Evolutionary conservation across 2,797 vertebrate genomes (phyloP).

Genomic region (Paguma larvata): DNA sequence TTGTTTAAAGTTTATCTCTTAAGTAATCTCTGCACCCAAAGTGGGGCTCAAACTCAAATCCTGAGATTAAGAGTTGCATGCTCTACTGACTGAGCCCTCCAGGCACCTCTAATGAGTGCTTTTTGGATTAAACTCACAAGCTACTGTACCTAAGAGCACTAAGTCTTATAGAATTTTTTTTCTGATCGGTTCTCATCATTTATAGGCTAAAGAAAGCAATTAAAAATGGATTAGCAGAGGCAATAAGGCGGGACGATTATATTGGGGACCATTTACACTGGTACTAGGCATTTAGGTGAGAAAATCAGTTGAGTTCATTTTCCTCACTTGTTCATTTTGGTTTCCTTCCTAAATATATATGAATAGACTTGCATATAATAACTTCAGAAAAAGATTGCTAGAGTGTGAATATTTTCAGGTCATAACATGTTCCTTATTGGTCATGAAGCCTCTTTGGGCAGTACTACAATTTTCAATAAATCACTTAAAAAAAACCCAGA

Average conservation of each 20-base stretch:
- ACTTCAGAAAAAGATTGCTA: conserved; percentile 85
- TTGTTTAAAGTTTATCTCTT: too few relatives aligned
- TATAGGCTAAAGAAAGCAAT: not conserved
- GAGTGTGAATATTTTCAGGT: conserved; percentile 81
- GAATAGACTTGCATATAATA: conserved; percentile 76
- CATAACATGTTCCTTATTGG: conserved; percentile 81
- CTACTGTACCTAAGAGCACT: not conserved
- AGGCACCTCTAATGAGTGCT: not conserved
- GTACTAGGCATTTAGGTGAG: not conserved
- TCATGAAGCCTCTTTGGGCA: conserved; percentile 71
- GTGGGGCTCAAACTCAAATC: too few relatives aligned
- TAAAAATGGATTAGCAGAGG: not conserved
- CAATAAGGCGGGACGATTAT: not conserved
- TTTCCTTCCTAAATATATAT: conserved; percentile 86
- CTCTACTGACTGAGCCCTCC: too few relatives aligned
- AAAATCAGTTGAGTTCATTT: conserved; percentile 86
- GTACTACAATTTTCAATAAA: conserved; percentile 82
- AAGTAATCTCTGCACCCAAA: too few relatives aligned
- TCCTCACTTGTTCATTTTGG: conserved; percentile 87
- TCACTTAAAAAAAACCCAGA: conserved; percentile 69
- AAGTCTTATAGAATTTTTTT: not conserved
- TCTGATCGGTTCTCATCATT: not conserved
- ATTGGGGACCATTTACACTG: not conserved
- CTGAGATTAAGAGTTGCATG: too few relatives aligned
- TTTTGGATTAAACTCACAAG: not conserved